phyloP scores from a whole-genome alignment of 2,797 vertebrate species.

The Ficedula albicollis region DNA sequence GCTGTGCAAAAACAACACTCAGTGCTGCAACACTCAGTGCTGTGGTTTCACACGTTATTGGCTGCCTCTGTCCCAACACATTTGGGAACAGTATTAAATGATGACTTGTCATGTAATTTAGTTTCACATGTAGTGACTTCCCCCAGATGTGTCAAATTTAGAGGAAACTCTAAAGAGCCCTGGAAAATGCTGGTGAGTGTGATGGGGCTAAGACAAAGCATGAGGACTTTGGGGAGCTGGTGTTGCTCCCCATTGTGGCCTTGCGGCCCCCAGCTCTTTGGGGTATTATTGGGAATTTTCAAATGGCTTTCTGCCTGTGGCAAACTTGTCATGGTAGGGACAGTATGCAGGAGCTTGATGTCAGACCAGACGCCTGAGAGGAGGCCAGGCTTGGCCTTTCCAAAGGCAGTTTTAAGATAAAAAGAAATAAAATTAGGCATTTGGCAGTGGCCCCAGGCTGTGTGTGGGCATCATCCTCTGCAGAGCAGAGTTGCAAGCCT shows the following conservation, averaged over 20 bases:
- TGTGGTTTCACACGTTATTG: conserved; percentile 63
- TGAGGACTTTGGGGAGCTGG: rapidly evolving
- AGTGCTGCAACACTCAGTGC: conserved; percentile 17
- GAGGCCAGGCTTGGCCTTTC: background rate
- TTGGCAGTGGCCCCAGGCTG: background rate
- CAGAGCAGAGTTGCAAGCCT: background rate
- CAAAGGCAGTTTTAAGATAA: background rate
- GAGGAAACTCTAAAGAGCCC: conserved; percentile 41
- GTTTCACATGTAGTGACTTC: conserved; percentile 24
- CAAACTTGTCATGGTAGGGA: background rate
- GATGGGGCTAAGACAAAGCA: background rate
- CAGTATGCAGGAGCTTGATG: background rate
- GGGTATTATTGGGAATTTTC: background rate
- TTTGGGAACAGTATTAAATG: conserved; percentile 60
- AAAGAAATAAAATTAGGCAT: background rate
- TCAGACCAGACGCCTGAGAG: background rate
- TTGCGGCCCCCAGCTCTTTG: background rate
- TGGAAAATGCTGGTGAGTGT: background rate
- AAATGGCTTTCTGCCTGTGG: background rate
- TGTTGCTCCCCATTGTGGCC: rapidly evolving
- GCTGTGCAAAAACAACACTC: conserved; percentile 37
- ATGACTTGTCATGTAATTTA: conserved; percentile 17
- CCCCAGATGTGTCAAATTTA: background rate
- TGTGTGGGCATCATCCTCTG: background rate
- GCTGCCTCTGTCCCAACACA: conserved; percentile 35